Percentiles rank a stretch among this genome's conserved stretches.
Evolutionary conservation across 1,140 invertebrate species (phyloP).

Genomic region (Oreohelix idahoensis): DNA sequence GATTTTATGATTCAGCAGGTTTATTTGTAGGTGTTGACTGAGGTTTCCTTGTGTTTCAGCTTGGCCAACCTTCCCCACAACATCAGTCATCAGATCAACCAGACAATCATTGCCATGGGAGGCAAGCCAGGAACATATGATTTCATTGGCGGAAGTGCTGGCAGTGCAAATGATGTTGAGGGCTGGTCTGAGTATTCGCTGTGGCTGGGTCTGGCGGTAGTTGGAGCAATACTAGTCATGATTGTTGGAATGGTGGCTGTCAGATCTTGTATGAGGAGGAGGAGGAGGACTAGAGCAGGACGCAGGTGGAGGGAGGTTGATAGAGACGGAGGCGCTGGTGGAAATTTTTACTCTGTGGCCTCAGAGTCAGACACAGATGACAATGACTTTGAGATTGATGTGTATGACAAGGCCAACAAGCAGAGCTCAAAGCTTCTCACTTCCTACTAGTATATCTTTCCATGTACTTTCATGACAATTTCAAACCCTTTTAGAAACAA

Average conservation of each 20-base stretch:
- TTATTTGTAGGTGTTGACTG: background rate
- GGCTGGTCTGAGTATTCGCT: slow-evolving; percentile 36
- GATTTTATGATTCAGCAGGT: background rate
- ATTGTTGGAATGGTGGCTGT: slow-evolving; percentile 17
- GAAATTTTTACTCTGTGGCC: slow-evolving; percentile 33
- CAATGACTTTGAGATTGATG: slow-evolving; percentile 42
- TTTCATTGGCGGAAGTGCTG: slow-evolving; percentile 29
- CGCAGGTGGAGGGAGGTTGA: slow-evolving; percentile 36
- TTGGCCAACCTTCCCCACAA: slow-evolving; percentile 36
- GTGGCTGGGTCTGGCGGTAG: slow-evolving; percentile 27
- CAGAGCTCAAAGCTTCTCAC: slow-evolving; percentile 37
- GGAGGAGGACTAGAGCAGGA: slow-evolving; percentile 6
- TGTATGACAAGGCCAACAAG: slow-evolving; percentile 36
- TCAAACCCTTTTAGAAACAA: background rate
- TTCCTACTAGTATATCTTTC: slow-evolving; percentile 8
- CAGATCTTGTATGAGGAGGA: slow-evolving; percentile 13
- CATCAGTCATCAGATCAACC: slow-evolving; percentile 39
- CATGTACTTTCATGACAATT: background rate
- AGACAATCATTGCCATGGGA: slow-evolving; percentile 39
- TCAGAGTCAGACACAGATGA: slow-evolving; percentile 34
- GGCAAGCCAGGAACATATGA: slow-evolving; percentile 41
- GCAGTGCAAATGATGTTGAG: background rate
- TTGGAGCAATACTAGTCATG: background rate
- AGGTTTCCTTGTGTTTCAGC: slow-evolving; percentile 12
- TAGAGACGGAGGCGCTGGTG: background rate